Evolutionary conservation across 1,140 invertebrate genomes (phyloP).

Genomic region (Aphelenchoides fujianensis): DNA sequence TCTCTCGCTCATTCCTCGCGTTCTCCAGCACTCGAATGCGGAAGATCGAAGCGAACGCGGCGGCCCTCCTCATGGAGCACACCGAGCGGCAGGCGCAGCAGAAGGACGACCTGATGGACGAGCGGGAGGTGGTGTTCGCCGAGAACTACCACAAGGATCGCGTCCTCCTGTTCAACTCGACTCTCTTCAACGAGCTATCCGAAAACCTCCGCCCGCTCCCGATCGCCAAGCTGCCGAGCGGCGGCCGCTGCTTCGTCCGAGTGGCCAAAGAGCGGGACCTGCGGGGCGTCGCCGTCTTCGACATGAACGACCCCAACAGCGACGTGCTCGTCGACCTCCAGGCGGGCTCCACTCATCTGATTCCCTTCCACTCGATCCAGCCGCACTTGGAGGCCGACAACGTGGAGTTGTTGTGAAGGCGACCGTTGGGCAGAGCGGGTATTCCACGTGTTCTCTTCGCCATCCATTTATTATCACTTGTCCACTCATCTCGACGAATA

Average conservation of each 20-base stretch:
- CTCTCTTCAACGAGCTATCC: slow-evolving; percentile 1
- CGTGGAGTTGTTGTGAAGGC: slow-evolving; percentile 33
- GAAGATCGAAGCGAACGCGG: slow-evolving; percentile 39
- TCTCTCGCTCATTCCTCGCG: not conserved
- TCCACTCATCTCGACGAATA: not conserved
- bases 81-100: not conserved
- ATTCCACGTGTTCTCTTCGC: no score
- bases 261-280: slow-evolving; percentile 25
- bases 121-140: slow-evolving; percentile 16
- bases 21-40: slow-evolving; percentile 36
- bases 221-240: not conserved
- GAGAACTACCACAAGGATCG: slow-evolving; percentile 25
- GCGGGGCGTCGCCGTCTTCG: slow-evolving; percentile 29
- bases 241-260: slow-evolving; percentile 15
- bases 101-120: slow-evolving; percentile 13
- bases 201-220: not conserved
- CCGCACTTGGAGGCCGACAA: slow-evolving; percentile 28
- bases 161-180: not conserved
- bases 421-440: no score
- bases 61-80: slow-evolving; percentile 14
- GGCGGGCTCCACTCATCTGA: slow-evolving; percentile 30
- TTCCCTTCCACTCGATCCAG: slow-evolving; percentile 40
- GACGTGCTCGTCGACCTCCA: slow-evolving; percentile 30
- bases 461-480: no score
- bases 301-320: slow-evolving; percentile 33